A percentile compares a stretch with the other conserved stretches of the same genome.
phyloP scores from a whole-genome alignment of 2,113 vertebrate genomes.

The Xiphophorus couchianus region DNA sequence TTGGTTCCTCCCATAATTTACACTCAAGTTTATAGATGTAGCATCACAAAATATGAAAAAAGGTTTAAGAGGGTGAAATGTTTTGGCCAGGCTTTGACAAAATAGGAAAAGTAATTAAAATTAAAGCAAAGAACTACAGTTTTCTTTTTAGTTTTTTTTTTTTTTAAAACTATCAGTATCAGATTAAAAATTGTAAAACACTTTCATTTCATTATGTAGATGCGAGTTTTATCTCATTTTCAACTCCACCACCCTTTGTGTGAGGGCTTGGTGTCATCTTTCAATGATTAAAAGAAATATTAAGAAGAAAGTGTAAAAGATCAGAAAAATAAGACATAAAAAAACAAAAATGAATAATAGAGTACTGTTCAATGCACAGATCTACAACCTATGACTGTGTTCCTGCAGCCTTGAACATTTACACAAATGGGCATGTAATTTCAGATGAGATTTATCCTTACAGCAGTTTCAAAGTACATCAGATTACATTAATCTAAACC shows the following conservation, averaged over 20 bases:
- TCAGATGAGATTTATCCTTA: constrained; percentile 24
- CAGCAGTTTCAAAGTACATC: constrained; percentile 27
- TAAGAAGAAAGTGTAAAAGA: not conserved
- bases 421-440: constrained; percentile 24
- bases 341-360: not conserved
- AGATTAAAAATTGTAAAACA: not conserved
- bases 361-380: not conserved
- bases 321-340: no score
- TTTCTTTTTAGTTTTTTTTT: no score
- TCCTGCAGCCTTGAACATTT: constrained; percentile 15
- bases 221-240: not conserved
- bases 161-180: not conserved
- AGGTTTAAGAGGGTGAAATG: not conserved
- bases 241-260: not conserved
- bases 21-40: not conserved
- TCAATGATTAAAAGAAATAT: constrained; percentile 1
- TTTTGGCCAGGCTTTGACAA: not conserved
- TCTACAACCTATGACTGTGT: constrained; percentile 6
- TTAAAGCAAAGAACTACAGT: not conserved
- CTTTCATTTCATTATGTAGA: not conserved
- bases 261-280: no score
- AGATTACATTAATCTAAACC: constrained; percentile 25
- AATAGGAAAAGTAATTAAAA: not conserved
- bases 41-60: not conserved
- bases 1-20: not conserved